These are phyloP conservation scores for Protobothrops mucrosquamatus DNA, from an alignment of 2,113 vertebrate genomes.

Conservation along the genomic window DNA sequence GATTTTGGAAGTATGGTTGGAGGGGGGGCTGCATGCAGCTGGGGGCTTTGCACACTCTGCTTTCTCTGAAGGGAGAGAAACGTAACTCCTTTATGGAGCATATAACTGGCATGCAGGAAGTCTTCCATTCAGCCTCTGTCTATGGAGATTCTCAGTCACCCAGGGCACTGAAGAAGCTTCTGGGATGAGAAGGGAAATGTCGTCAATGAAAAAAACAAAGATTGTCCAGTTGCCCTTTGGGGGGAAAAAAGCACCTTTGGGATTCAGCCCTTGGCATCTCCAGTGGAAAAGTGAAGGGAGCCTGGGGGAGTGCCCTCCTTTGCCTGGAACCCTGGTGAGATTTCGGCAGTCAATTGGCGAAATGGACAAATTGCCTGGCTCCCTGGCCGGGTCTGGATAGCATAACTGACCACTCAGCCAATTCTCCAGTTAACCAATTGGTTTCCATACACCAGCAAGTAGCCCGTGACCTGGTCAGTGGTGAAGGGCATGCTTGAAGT, in stretches of 20 bases:
- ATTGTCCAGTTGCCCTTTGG: neutral
- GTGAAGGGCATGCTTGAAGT: neutral
- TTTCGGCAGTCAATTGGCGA: neutral
- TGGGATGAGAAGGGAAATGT: neutral
- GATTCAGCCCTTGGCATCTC: neutral
- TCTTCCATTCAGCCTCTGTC: neutral
- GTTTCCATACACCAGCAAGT: neutral
- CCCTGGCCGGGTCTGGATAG: neutral
- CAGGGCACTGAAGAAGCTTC: neutral
- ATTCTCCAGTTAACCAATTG: neutral
- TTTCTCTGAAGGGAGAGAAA: neutral
- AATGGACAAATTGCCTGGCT: neutral
- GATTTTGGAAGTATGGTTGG: neutral
- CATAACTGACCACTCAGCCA: neutral
- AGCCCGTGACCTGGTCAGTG: neutral
- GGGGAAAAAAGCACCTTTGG: neutral
- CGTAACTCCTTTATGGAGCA: neutral
- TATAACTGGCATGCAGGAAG: neutral
- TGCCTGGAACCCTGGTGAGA: neutral
- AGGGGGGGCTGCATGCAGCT: neutral
- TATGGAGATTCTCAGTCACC: neutral
- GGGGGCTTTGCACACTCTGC: neutral
- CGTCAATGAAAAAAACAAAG: neutral
- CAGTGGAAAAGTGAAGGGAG: neutral
- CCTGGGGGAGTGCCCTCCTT: neutral